These are phyloP conservation scores for Dryas iulia DNA, from an alignment of 1,140 invertebrate genomes.

Conservation along the genomic window DNA sequence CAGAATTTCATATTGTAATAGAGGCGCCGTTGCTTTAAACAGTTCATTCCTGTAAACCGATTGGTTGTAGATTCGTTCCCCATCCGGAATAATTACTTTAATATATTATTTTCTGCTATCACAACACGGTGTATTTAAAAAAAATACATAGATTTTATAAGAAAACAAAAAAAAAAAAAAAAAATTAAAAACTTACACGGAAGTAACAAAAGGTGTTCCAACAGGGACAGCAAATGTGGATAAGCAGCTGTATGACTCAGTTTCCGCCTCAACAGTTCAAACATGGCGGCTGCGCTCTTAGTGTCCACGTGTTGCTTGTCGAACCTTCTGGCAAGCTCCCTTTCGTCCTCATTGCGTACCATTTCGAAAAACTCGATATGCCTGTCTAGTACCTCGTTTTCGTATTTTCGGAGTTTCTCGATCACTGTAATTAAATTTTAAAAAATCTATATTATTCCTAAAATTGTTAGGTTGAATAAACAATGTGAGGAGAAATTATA, in stretches of 20 bases:
- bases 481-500: no score
- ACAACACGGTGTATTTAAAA: no score
- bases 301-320: conserved; percentile 96
- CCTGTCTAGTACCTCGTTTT: conserved; percentile 96
- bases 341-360: conserved; percentile 98
- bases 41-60: no score
- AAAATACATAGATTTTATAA: no score
- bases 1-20: no score
- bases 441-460: background rate
- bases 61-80: no score
- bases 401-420: conserved; percentile 94
- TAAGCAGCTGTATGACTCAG: conserved; percentile 95
- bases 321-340: conserved; percentile 94
- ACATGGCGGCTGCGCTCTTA: conserved; percentile 96
- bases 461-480: no score
- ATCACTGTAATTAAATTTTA: conserved; percentile 83
- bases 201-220: conserved; percentile 94
- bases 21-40: no score
- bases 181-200: conserved; percentile 85
- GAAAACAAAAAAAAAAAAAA: background rate
- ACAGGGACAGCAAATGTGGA: conserved; percentile 94
- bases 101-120: no score
- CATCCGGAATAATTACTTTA: no score
- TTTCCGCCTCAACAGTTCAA: conserved; percentile 94
- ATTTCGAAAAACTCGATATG: conserved; percentile 98